A percentile compares a stretch with the other conserved stretches of the same genome.
Conservation (phyloP, 2,888 invertebrate genomes). For the Onthophagus sagittarius region DNA sequence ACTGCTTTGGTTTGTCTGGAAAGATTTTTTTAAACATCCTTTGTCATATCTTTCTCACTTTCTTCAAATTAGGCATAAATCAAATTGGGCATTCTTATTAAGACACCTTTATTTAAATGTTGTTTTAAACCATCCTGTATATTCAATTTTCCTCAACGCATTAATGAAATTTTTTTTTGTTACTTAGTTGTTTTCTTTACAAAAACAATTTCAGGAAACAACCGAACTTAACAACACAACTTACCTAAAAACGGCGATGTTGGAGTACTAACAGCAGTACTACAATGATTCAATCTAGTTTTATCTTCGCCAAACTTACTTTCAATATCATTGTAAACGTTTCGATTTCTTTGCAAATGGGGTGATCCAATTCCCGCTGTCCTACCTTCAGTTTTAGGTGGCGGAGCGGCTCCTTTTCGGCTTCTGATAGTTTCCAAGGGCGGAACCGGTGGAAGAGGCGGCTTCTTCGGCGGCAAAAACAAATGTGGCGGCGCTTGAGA, state of each 20-base stretch:
- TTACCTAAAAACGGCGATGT: constrained; percentile 47
- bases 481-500: constrained; percentile 52
- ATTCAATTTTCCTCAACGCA: no score
- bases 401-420: constrained; percentile 48
- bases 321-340: constrained; percentile 58
- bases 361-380: constrained; percentile 63
- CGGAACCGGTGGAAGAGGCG: constrained; percentile 68
- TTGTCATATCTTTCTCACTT: no score
- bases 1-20: no score
- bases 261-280: constrained; percentile 47
- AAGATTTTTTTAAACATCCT: no score
- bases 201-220: neutral
- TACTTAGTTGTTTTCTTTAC: no score
- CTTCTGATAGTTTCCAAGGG: constrained; percentile 59
- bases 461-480: constrained; percentile 65
- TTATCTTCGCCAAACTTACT: constrained; percentile 39
- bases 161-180: no score
- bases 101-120: no score
- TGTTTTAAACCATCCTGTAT: no score
- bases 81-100: no score
- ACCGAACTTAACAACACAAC: constrained; percentile 17
- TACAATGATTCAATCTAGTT: constrained; percentile 28
- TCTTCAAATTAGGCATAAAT: no score
- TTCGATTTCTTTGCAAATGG: constrained; percentile 59
- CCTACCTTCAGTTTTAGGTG: constrained; percentile 50